Base-by-base conservation (phyloP, 1,140 invertebrate species). In the Coptotermes formosanus region DNA sequence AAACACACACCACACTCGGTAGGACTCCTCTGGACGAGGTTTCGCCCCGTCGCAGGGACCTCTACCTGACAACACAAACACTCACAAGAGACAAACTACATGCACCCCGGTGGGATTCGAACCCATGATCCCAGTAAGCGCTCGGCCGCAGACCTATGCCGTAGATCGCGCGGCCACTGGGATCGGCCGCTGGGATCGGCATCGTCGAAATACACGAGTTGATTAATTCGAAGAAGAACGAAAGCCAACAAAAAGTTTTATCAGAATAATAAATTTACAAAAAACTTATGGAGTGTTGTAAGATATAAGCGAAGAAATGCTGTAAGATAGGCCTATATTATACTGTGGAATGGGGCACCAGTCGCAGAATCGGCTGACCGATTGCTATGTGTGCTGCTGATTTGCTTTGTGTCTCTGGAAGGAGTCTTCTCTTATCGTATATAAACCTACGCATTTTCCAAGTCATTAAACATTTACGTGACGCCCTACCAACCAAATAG, bases 391-490 rank as follows among this genome's bases (percentile, higher is more conserved):
- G 19, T 55, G 52, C 6, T 21, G 19, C 52, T 19, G 64, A 75
- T 3, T 7, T 30, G 0, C 25, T 75, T 25, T 14, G 8, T 75
- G 14, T 75, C 25, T 30, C 25, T 30, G 64, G 52, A 55, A 55
- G 6, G 19, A 16, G 52, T 19, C 14, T 21, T 16, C 19, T 55
- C 52, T 75, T 75, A 75, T 75, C 25, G 64, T 25, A 75, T 75
- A 75, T 75, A 75, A 75, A 75, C 64, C 25, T 64, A 19, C 7
- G 59, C 4, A 16, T 75, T 75, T 75, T 75, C 19, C 64, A 30
- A 75, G n/a, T 75, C 64, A 75, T 75, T 75, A 75, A 75, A 30
- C 30, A 75, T 75, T 75, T 75, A 75, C 64, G 64, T 75, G 64
- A 75, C n/a, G n/a, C 64, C 64, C 64, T 19, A 30, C 64, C 64